Evolutionary conservation across 2,797 vertebrate genomes (phyloP), one percentile per base, ranked within the genome.

Genomic region (Takifugu ocellatus): DNA sequence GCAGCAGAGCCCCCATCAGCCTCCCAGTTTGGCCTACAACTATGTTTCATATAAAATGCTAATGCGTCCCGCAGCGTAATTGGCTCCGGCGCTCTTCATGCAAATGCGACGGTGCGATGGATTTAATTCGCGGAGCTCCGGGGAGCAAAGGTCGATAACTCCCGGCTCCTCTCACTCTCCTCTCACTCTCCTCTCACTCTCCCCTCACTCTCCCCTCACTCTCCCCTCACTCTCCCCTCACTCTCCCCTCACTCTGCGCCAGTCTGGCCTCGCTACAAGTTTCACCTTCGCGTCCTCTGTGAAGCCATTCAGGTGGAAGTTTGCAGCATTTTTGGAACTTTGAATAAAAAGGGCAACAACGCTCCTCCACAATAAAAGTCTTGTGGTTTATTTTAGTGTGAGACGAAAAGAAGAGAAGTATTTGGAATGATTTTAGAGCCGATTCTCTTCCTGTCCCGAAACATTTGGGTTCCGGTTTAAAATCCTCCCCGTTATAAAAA

Each of bases 11-110:
- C 33, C 27, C 27, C 27, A 29, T 29, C 68, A 81, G 67, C 58
- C 64, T 66, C 59, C 60, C 3, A 25, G 10, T 80, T 82, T 81
- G 81, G 82, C 85, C 85, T 82, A 62, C 71, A 82, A 85, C 82
- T 78, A 60, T 48, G n/a, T 83, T 79, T 87, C 83, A 87, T 87
- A 83, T 83, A 84, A 87, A 79, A 86, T 86, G 82, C 66, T 83
- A 87, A 89, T 83, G 21, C 54, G 24, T 63, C 36, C 27, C 47
- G 31, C 31, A 43, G 51, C 59, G 72, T 82, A 87, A 84, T 87
- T 87, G 79, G 76, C 57, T 45, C 60, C 45, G 31, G 29, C 73
- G 50, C 70, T 84, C 73, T 79, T 79, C 75, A 89, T 89, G 84
- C 59, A 83, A 82, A 87, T 87, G 59, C 73, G 57, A 73, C 81